Evolutionary conservation across 2,797 vertebrate species (phyloP), one percentile per base, ranked within the genome.

Genomic region (Darevskia mixta): DNA sequence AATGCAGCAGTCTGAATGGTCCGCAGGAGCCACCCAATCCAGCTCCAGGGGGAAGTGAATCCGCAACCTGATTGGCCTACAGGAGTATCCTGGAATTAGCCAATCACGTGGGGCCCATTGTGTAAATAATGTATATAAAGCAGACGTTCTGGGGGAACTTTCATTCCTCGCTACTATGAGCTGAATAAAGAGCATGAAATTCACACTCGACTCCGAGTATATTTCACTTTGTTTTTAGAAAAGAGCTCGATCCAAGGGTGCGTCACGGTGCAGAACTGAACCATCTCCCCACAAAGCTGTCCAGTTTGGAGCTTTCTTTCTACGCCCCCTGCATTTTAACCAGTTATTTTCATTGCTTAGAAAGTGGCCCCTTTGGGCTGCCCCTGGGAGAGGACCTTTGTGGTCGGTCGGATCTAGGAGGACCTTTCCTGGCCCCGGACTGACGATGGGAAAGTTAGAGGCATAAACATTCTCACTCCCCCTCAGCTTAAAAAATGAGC

Each of bases 401-500:
- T 29, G n/a, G 43, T 45, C 72, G 35, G 49, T 55, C 49, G 13
- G 49, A 55, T 55, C 13, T 18, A 35, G 18, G 13, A 9, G 15
- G 66, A 20, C 11, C 66, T 8, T 32, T 27, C 29, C 8, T 15
- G 6, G 35, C 18, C n/a, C 55, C 5, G 8, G 72, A 15, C 72
- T 73, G 72, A 64, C 35, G 87, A 83, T 92, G 95, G 91, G 94
- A 94, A 94, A 85, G 76, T 2, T 85, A 88, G 86, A 1, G 2
- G 55, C 32, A 77, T 85, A 25, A 94, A n/a, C 32, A 8, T 75
- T 94, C 92, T 87, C 95, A 89, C 84, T 87, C 86, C 89, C 55
- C 86, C 90, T 79, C 45, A 41, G 75, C 86, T 87, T 76, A 87
- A 88, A 90, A 55, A 92, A 88, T 49, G 67, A 61, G 76, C 88